Conservation (phyloP, 2,888 invertebrate genomes). For the Dioctria linearis region DNA sequence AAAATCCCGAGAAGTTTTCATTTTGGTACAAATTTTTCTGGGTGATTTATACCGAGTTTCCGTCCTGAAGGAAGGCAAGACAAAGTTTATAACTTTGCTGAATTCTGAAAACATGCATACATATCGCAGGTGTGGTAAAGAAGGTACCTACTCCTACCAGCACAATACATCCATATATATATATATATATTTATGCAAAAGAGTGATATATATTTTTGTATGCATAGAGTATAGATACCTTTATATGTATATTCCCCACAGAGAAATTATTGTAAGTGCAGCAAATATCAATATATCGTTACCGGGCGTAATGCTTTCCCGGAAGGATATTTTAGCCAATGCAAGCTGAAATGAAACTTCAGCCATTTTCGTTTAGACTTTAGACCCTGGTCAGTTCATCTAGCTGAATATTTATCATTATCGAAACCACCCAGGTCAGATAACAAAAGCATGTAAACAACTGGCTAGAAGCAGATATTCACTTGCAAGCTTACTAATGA, state of each 20-base stretch:
- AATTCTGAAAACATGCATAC: conserved; percentile 24
- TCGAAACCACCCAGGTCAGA: conserved; percentile 23
- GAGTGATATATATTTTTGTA: not conserved
- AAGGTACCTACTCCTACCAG: not conserved
- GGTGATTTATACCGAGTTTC: conserved; percentile 55
- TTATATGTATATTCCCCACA: not conserved
- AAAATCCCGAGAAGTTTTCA: conserved; percentile 52
- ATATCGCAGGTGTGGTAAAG: conserved; percentile 24
- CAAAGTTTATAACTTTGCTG: conserved; percentile 37
- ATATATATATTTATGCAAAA: conserved; percentile 26
- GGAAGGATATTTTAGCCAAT: not conserved
- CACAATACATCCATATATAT: not conserved
- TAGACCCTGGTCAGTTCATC: conserved; percentile 19
- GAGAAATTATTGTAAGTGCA: not conserved
- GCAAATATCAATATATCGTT: not conserved
- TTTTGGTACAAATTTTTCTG: conserved; percentile 54
- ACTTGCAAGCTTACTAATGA: conserved; percentile 6
- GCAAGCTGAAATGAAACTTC: conserved; percentile 22
- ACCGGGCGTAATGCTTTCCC: conserved; percentile 18
- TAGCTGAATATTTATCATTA: conserved; percentile 36
- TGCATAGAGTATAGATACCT: too few species aligned
- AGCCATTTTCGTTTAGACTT: conserved; percentile 13
- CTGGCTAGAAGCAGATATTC: conserved; percentile 19
- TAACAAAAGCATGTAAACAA: conserved; percentile 31
- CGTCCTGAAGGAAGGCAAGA: conserved; percentile 20